Evolutionary conservation across 2,113 vertebrate genomes (phyloP).

Genomic region (Falco punctatus): DNA sequence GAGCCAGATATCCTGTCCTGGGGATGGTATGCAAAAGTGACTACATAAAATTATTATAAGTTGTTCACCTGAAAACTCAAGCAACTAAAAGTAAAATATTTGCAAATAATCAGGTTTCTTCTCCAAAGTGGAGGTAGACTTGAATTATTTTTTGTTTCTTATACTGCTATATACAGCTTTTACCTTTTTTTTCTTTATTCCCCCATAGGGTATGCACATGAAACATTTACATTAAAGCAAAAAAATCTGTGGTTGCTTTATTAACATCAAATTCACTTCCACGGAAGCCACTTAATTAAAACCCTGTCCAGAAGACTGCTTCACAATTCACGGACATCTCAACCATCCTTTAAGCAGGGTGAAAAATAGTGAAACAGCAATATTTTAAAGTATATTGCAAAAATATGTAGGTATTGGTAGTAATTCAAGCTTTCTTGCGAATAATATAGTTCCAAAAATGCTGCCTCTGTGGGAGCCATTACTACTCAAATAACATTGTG

Average conservation of each 20-base stretch:
- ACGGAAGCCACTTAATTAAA: slow-evolving; percentile 32
- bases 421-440: slow-evolving; percentile 40
- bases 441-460: slow-evolving; percentile 28
- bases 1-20: not conserved
- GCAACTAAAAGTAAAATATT: not conserved
- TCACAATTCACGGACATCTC: not conserved
- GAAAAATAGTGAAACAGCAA: not conserved
- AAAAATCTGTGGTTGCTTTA: not conserved
- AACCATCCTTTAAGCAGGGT: not conserved
- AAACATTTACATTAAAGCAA: slow-evolving; percentile 16
- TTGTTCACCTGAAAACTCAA: not conserved
- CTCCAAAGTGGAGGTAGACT: not conserved
- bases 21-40: not conserved
- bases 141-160: not conserved
- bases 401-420: not conserved
- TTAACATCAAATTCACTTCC: slow-evolving; percentile 18
- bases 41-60: not conserved
- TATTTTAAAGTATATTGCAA: slow-evolving; percentile 14
- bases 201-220: not conserved
- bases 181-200: not conserved
- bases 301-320: not conserved
- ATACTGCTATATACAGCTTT: not conserved
- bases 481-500: slow-evolving; percentile 30
- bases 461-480: slow-evolving; percentile 27
- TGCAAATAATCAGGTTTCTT: not conserved